Evolutionary conservation across 2,113 vertebrate genomes (phyloP), one percentile per base, ranked within the genome.

Genomic region (Gymnocephalus cernua): DNA sequence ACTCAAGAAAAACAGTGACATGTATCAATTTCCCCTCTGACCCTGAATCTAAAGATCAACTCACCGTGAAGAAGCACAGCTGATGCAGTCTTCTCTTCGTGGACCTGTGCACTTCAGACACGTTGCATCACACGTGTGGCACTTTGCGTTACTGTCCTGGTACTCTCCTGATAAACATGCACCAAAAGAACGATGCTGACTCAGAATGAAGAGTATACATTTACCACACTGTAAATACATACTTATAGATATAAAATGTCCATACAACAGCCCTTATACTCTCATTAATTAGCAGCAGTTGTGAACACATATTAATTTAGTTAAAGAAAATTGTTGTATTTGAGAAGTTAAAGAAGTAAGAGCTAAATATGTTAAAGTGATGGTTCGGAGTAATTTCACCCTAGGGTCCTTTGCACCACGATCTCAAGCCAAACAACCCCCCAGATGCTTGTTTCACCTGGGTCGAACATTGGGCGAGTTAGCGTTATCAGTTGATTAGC

Each of bases 71-170:
- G 35, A 3, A 1, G 57, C 77, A 68, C 97, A 99, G 90, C 88
- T 93, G 81, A 96, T 95, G 90, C 97, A 99, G 57, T 96, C 93
- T 54, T 94, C 75, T 0, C 4, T 72, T 27, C 85, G 81, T 6
- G 96, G 96, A 45, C 97, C 98, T 74, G 80, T 88, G 88, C 98
- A 99, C 80, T 90, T 96, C 88, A 93, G 84, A 92, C 98, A 99
- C 0, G 95, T 96, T 65, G 80, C 76, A 6, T 97, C 95, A 86
- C 98, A 99, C 27, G 76, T 48, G 10, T 86, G 94, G 85, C 98
- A 99, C 57, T 57, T 85, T 64, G 95, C 93, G 3, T 67, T 61
- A 50, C 86, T 73, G 63, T 96, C 95, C 59, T 94, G 88, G 82
- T 96, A 98, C 92, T 97, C 93, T 75, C 96, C 97, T 97, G 85